Evolutionary conservation across 2,888 invertebrate species (phyloP).

Genomic region (Ichneumon xanthorius): DNA sequence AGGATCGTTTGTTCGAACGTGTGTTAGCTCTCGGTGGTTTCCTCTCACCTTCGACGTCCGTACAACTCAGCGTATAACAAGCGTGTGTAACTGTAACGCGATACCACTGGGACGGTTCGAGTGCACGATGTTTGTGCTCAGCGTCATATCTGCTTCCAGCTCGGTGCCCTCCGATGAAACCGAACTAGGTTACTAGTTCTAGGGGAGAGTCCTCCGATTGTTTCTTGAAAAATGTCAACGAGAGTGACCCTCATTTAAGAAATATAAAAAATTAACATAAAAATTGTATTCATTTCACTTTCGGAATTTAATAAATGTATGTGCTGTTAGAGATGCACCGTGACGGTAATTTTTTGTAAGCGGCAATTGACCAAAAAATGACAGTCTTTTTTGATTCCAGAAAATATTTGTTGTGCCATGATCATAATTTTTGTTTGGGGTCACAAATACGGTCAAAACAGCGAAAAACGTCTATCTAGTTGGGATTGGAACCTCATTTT

Average conservation of each 20-base stretch:
- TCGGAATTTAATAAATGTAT: no score
- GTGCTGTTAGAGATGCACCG: no score
- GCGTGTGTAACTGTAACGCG: slow-evolving; percentile 61
- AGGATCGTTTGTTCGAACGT: slow-evolving; percentile 33
- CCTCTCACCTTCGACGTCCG: slow-evolving; percentile 49
- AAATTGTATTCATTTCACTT: not conserved
- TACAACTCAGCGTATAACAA: slow-evolving; percentile 55
- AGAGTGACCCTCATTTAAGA: not conserved
- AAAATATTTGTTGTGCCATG: no score
- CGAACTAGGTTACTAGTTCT: not conserved
- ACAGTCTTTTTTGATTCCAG: no score
- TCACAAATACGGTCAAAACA: no score
- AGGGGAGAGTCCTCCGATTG: not conserved
- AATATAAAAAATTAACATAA: not conserved
- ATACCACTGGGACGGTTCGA: slow-evolving; percentile 57
- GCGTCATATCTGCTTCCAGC: slow-evolving; percentile 32
- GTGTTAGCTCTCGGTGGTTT: slow-evolving; percentile 27
- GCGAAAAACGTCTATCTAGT: no score
- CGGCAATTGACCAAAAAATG: no score
- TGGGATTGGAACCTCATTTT: not conserved
- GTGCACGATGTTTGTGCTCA: slow-evolving; percentile 36
- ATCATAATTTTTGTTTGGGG: no score
- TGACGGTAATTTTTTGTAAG: no score
- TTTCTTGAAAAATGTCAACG: slow-evolving; percentile 1
- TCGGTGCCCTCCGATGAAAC: slow-evolving; percentile 27